A percentile compares a stretch with the other conserved stretches of the same genome.
phyloP scores from a whole-genome alignment of 2,888 invertebrate genomes.

The Caenorhabditis sp. region DNA sequence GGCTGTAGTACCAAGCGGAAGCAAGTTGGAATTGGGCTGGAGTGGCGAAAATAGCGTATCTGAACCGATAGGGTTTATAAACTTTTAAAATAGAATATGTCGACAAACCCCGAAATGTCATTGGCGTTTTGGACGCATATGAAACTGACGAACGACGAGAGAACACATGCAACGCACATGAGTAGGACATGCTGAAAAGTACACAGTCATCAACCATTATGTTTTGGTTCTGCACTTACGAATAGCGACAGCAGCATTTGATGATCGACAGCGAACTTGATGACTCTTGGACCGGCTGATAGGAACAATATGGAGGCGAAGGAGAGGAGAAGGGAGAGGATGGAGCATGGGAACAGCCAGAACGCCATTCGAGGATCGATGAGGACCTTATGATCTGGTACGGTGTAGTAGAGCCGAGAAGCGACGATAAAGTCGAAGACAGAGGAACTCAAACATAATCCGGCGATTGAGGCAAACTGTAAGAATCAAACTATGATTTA shows the following conservation, averaged over 20 bases:
- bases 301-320: slow-evolving; percentile 48
- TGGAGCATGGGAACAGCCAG: slow-evolving; percentile 53
- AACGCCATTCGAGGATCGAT: slow-evolving; percentile 59
- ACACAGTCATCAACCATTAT: neutral
- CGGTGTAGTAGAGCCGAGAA: slow-evolving; percentile 65
- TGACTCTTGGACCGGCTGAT: slow-evolving; percentile 40
- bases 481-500: neutral
- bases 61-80: slow-evolving; percentile 14
- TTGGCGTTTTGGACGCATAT: slow-evolving; percentile 59
- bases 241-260: slow-evolving; percentile 55
- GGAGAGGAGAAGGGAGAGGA: slow-evolving; percentile 52
- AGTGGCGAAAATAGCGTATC: slow-evolving; percentile 63
- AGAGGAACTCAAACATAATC: slow-evolving; percentile 65
- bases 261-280: slow-evolving; percentile 56
- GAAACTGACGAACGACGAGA: slow-evolving; percentile 63
- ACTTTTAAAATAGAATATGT: too few species aligned
- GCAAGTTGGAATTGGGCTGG: slow-evolving; percentile 68
- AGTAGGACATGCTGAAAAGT: slow-evolving; percentile 64
- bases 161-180: slow-evolving; percentile 51
- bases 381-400: slow-evolving; percentile 66
- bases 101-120: slow-evolving; percentile 58
- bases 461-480: slow-evolving; percentile 56
- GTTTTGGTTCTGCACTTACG: slow-evolving; percentile 33
- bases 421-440: slow-evolving; percentile 71
- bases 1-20: slow-evolving; percentile 68